Percentiles rank a stretch among this genome's conserved stretches.
Evolutionary conservation across 2,797 vertebrate genomes (phyloP).

Genomic region (Rhabdophis nuchalis): DNA sequence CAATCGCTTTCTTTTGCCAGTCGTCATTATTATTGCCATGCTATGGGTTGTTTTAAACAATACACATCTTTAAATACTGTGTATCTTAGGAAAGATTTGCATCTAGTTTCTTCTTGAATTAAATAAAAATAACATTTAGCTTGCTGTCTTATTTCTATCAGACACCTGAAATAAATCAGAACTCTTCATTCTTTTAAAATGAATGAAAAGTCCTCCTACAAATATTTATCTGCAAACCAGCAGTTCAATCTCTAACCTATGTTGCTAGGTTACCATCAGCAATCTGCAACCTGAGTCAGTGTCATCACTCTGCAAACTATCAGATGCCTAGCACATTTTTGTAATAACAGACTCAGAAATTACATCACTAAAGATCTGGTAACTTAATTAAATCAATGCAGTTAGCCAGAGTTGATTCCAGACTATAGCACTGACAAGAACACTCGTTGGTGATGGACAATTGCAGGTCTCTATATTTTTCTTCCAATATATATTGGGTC

Average conservation of each 20-base stretch:
- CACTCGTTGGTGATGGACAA: neutral
- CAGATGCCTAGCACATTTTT: neutral
- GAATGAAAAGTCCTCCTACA: neutral
- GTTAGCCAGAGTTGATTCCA: neutral
- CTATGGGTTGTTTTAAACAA: neutral
- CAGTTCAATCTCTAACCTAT: neutral
- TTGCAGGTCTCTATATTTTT: neutral
- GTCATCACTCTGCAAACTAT: constrained; percentile 6
- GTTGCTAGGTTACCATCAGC: constrained; percentile 22
- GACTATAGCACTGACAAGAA: neutral
- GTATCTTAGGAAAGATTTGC: neutral
- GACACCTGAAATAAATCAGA: neutral
- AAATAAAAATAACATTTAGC: neutral
- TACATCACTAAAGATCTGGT: neutral
- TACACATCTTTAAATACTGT: neutral
- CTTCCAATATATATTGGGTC: neutral
- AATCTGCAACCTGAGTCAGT: neutral
- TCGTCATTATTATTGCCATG: neutral
- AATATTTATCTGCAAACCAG: constrained; percentile 21
- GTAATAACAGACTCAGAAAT: neutral
- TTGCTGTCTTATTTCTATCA: neutral
- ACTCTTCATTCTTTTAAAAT: neutral
- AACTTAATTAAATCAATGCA: neutral
- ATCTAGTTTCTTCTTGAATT: neutral
- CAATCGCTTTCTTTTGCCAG: too few species aligned